Evolutionary conservation across 2,888 invertebrate species (phyloP).

Genomic region (Papilio elwesi): DNA sequence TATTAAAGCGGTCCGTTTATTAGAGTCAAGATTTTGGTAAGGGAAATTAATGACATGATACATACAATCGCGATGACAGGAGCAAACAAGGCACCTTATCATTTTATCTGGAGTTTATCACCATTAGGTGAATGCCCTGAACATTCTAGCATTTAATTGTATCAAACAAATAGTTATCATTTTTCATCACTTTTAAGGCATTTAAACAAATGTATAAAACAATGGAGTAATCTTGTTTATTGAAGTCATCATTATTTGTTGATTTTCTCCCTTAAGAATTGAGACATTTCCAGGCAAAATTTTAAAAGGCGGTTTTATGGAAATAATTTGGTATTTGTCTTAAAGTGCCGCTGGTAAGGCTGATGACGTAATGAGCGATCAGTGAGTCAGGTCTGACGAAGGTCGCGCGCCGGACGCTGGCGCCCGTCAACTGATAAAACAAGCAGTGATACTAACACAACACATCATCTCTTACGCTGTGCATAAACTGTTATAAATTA

Average conservation of each 20-base stretch:
- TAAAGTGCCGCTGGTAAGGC: conserved; percentile 21
- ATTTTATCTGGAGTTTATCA: not conserved
- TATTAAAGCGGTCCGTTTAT: not conserved
- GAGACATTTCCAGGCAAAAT: not conserved
- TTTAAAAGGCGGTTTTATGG: not conserved
- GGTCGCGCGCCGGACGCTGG: conserved; percentile 67
- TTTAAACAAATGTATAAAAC: no score
- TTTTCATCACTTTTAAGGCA: no score
- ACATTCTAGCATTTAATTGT: no score
- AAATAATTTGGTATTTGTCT: conserved; percentile 15
- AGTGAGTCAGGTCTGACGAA: conserved; percentile 66
- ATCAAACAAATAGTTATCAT: no score
- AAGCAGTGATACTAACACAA: conserved; percentile 46
- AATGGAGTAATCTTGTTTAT: no score
- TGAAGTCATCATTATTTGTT: no score
- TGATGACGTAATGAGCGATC: conserved; percentile 56
- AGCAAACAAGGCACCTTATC: not conserved
- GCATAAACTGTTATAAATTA: conserved; percentile 39
- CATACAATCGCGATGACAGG: not conserved
- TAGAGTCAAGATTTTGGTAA: not conserved
- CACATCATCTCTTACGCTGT: conserved; percentile 44
- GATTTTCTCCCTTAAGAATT: no score
- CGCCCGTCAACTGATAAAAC: conserved; percentile 68
- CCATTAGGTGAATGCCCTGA: not conserved
- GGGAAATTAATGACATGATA: not conserved